Evolutionary conservation across 1,140 invertebrate species (phyloP), one percentile per base, ranked within the genome.

Genomic region (Varroa destructor): DNA sequence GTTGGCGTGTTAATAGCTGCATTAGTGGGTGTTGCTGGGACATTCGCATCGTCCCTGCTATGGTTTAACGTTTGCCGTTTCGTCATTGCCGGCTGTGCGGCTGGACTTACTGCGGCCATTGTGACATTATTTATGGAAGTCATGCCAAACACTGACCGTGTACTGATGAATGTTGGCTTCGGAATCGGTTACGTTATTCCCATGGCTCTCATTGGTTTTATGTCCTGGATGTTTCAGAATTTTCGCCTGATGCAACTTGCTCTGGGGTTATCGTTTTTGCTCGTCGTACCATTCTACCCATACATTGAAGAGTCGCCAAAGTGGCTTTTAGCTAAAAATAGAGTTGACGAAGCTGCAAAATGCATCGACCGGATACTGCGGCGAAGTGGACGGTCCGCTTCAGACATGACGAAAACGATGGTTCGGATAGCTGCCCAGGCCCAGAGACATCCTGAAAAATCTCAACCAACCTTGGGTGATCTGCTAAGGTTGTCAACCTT

Each of bases 101-200:
- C 61, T 25, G 61, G 61, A 36, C 61, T 67, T 37, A 67, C 61
- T 40, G 61, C 61, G 40, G 61, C 61, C 61, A 67, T 67, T 67
- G 61, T 67, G 14, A 67, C 61, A 1, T 37, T 67, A 14, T 67
- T 67, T 8, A 67, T 67, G 61, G 61, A 67, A 40, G 40, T 67
- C 36, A 67, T 67, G 61, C 61, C 61, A 46, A 67, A 46, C 61
- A 67, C 61, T 12, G 61, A 67, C 40, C 61, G 61, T 8, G 14
- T 67, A n/a, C 61, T 67, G 40, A 67, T 67, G 61, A 67, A 67
- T 8, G 61, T 67, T 40, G 61, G 61, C 2, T 67, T 67, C 37
- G 61, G 61, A 14, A 46, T 67, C 14, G 61, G 61, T 2, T 67
- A 67, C 36, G 61, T 67, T 12, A 46, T 67, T 2, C 61, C 61